Evolutionary conservation across 2,888 invertebrate species (phyloP).

Genomic region (Cartodere bifasciata): DNA sequence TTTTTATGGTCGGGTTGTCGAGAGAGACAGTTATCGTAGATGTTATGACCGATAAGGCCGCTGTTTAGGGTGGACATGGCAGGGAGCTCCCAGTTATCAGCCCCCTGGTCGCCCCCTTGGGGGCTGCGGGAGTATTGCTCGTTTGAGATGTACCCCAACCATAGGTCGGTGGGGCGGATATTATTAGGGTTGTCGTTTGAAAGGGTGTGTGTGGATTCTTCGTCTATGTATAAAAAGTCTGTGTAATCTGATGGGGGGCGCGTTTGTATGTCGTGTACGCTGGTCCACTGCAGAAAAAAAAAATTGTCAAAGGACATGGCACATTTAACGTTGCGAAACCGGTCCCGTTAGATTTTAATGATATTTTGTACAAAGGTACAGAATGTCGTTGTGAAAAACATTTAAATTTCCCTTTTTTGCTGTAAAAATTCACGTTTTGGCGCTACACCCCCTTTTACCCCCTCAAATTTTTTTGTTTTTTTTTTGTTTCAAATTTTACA

Average conservation of each 20-base stretch:
- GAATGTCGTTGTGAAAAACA: no score
- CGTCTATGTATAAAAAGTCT: constrained; percentile 26
- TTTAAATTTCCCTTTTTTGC: no score
- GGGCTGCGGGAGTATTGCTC: constrained; percentile 24
- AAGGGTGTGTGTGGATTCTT: constrained; percentile 18
- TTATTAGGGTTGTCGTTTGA: constrained; percentile 18
- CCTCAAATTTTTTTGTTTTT: no score
- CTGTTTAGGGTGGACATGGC: constrained; percentile 31
- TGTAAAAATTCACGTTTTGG: no score
- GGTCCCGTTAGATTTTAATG: neutral
- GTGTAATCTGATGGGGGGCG: constrained; percentile 35
- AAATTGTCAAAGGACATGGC: constrained; percentile 1
- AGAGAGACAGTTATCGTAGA: constrained; percentile 24
- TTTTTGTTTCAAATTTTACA: no score
- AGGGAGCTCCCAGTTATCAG: constrained; percentile 18
- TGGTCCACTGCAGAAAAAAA: constrained; percentile 58
- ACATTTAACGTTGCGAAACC: no score
- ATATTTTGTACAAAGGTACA: no score
- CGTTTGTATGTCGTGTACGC: constrained; percentile 85
- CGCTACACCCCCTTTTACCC: no score
- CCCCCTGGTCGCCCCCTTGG: constrained; percentile 15
- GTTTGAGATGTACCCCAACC: constrained; percentile 32
- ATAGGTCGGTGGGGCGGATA: constrained; percentile 30
- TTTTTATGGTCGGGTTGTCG: constrained; percentile 27
- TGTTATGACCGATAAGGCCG: constrained; percentile 27